phyloP scores from a whole-genome alignment of 2,797 vertebrate genomes.

The Chelonia mydas region DNA sequence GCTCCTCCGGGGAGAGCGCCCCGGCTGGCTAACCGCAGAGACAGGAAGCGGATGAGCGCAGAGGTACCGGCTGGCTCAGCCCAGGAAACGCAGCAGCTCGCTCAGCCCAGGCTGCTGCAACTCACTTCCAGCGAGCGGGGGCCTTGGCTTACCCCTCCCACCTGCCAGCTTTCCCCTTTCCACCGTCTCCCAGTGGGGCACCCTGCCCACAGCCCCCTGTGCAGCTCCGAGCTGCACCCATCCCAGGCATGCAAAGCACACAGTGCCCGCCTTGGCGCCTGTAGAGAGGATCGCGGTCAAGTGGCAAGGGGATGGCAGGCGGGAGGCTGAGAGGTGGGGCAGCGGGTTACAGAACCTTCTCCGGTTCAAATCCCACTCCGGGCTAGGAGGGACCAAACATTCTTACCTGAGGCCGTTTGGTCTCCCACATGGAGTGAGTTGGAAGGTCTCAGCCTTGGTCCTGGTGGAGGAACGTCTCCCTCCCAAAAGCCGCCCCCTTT shows the following conservation, averaged over 20 bases:
- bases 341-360: neutral
- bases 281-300: neutral
- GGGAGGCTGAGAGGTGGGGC: neutral
- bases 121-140: neutral
- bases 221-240: too few species aligned
- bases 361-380: neutral
- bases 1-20: neutral
- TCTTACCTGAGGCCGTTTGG: neutral
- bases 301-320: neutral
- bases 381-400: neutral
- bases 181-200: neutral
- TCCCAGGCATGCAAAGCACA: too few species aligned
- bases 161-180: neutral
- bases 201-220: rapidly evolving
- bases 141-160: neutral
- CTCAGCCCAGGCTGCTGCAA: neutral
- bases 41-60: neutral
- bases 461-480: neutral
- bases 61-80: neutral
- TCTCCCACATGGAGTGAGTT: neutral
- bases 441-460: neutral
- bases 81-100: neutral
- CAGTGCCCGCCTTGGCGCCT: too few species aligned
- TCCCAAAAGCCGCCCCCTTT: too few species aligned
- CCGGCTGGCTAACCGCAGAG: neutral